Base-by-base conservation (phyloP, 2,888 invertebrate genomes). In the Cheilosia grossa region DNA sequence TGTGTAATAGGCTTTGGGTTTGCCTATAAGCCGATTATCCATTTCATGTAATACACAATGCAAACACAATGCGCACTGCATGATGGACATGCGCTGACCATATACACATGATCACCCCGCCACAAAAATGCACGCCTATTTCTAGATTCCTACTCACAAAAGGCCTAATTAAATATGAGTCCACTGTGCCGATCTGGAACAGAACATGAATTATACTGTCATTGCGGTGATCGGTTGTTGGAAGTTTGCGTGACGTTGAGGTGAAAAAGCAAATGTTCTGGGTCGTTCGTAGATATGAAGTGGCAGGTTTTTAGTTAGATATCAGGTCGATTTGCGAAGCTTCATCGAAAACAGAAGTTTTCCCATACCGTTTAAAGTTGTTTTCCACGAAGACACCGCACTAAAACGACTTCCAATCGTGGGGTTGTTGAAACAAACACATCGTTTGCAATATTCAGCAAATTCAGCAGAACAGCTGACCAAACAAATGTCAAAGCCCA, bases 11-110 rank as follows among this genome's bases (percentile, higher is more conserved):
- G 63, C 51, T 79, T 67, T 51, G 42, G 64, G 61, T 61, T 73
- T 77, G 59, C 24, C 27, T 27, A 56, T 67, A 79, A 83, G 73
- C 59, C 83, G 83, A 83, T 83, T 74, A 83, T 83, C 73, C 78
- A 64, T 74, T 79, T 61, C 58, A 69, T 64, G 67, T 73, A 74
- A 64, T 72, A 27, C 73, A 73, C 64, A 83, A 74, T 27, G 73
- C 24, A 58, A 63, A 74, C 49, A 63, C 58, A 37, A 64, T 21
- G 30, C n/a, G 19, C 17, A 77, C 49, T 66, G 67, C 44, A 17
- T 17, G 17, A 2, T 7, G 19, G 17, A 54, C 61, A 56, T 24
- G 44, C 33, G 69, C 75, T 77, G 82, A 51, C 72, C 77, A 24
- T 21, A 19, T 21, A 59, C 64, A 53, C 73, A 80, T 58, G 74